Percentiles rank a stretch among this genome's conserved stretches.
phyloP scores from a whole-genome alignment of 2,113 vertebrate genomes.

The Ariopsis seemanni region DNA sequence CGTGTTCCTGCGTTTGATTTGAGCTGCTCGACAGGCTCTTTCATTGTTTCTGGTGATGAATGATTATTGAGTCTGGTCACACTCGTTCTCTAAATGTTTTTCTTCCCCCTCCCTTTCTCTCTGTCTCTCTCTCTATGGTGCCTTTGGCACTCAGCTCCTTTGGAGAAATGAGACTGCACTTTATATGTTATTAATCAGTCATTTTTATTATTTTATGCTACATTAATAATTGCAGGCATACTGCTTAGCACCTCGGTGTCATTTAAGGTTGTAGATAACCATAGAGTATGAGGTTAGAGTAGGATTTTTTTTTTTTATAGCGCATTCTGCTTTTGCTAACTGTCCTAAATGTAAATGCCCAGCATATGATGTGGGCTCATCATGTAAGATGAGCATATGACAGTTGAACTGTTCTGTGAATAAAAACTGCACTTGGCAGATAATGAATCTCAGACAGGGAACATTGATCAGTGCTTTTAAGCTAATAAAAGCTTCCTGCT shows the following conservation, averaged over 20 bases:
- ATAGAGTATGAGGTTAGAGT: background rate
- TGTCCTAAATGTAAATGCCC: background rate
- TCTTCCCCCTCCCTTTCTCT: slow-evolving; percentile 23
- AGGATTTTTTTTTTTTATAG: background rate
- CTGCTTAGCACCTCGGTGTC: slow-evolving; percentile 12
- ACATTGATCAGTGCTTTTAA: background rate
- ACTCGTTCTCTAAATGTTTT: slow-evolving; percentile 45
- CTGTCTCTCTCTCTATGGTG: slow-evolving; percentile 10
- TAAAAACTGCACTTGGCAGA: background rate
- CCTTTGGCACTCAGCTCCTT: slow-evolving; percentile 18
- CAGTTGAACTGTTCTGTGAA: background rate
- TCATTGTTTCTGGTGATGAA: slow-evolving; percentile 46
- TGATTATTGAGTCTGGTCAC: slow-evolving; percentile 45
- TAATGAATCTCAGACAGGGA: background rate
- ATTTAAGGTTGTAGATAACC: slow-evolving; percentile 7
- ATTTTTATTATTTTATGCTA: slow-evolving; percentile 46
- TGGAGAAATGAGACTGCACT: slow-evolving; percentile 33
- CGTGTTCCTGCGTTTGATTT: slow-evolving; percentile 28
- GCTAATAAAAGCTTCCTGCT: background rate
- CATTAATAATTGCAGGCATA: slow-evolving; percentile 44
- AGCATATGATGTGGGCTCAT: background rate
- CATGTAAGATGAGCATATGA: background rate
- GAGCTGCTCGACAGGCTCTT: slow-evolving; percentile 36
- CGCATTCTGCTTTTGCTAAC: background rate
- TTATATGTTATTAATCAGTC: slow-evolving; percentile 35